A percentile compares a stretch with the other conserved stretches of the same genome.
Conservation (phyloP, 2,797 vertebrate species). For the Podargus strigoides region DNA sequence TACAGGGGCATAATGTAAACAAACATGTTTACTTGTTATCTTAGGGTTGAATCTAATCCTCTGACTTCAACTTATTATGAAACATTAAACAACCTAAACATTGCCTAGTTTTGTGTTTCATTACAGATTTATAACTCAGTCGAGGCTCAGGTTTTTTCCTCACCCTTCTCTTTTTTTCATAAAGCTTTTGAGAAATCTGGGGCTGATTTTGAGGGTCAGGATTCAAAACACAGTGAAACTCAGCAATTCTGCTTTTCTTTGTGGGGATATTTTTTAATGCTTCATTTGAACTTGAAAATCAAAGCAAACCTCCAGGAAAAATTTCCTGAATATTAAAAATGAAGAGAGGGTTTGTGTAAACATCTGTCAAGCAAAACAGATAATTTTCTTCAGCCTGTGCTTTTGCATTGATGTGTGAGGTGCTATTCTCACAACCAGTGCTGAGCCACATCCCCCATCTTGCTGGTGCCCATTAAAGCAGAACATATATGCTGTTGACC, state of each 20-base stretch:
- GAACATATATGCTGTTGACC: accelerated
- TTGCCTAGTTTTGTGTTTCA: not conserved
- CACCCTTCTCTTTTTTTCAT: not conserved
- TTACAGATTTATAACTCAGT: not conserved
- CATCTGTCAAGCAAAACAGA: not conserved
- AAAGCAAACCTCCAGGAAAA: not conserved
- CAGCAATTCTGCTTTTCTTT: not conserved
- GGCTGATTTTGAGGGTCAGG: not conserved
- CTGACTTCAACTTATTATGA: not conserved
- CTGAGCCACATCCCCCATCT: not conserved
- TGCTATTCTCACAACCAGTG: accelerated
- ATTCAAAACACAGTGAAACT: not conserved
- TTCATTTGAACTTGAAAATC: not conserved
- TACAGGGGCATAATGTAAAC: not conserved
- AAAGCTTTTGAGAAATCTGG: not conserved
- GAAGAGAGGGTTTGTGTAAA: not conserved
- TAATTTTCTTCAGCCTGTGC: not conserved
- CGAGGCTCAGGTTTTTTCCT: accelerated
- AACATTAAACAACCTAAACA: not conserved
- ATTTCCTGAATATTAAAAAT: not conserved
- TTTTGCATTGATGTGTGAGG: not conserved
- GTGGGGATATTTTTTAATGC: accelerated
- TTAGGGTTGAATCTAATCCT: not conserved
- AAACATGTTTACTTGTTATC: not conserved
- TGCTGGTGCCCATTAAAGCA: not conserved